Evolutionary conservation across 2,888 invertebrate genomes (phyloP).

Genomic region (Myopa tessellatipennis): DNA sequence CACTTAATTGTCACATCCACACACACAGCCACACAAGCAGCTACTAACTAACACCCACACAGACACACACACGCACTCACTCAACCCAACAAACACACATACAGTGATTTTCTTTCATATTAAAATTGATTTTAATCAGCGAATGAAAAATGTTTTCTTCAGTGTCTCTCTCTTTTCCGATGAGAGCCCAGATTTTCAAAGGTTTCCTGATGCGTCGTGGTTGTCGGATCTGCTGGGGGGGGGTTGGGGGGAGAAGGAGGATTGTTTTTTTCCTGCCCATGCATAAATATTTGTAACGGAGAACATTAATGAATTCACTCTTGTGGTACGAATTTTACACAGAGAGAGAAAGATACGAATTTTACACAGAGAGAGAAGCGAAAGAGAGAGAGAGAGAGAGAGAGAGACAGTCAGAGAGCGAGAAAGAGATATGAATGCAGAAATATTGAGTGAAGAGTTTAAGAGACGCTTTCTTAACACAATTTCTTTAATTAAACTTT

Average conservation of each 20-base stretch:
- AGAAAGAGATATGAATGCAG: no score
- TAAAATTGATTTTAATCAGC: constrained; percentile 34
- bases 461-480: no score
- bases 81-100: neutral
- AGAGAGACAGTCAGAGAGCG: neutral
- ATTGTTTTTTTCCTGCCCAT: neutral
- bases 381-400: neutral
- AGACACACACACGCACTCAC: neutral
- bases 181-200: neutral
- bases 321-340: neutral
- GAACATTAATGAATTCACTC: no score
- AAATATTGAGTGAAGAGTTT: no score
- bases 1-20: constrained; percentile 24
- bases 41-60: constrained; percentile 18
- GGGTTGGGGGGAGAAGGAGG: neutral
- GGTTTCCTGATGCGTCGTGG: no score
- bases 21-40: neutral
- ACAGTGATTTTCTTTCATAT: constrained; percentile 20
- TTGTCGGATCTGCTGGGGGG: no score
- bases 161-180: neutral
- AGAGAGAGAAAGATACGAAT: neutral
- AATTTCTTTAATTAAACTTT: neutral
- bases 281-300: neutral
- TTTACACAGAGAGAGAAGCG: neutral
- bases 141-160: neutral